These are phyloP conservation scores for Hofmannophila pseudospretella DNA, from an alignment of 2,888 invertebrate species.

Conservation along the genomic window DNA sequence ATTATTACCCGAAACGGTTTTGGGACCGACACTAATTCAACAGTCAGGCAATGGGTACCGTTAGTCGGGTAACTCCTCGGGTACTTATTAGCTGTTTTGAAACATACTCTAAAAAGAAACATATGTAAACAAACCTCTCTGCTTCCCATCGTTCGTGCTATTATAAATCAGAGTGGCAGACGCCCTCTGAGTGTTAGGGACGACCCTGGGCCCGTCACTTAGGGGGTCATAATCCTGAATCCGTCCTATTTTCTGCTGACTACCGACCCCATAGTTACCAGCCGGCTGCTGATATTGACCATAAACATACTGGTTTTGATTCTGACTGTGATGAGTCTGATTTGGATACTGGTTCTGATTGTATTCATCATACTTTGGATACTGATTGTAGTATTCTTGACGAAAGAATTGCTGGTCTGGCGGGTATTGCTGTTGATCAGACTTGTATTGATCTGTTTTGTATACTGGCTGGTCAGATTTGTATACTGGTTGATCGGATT, in stretches of 20 bases:
- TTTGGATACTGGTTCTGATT: constrained; percentile 18
- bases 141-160: constrained; percentile 55
- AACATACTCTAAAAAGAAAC: background rate
- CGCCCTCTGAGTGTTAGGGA: constrained; percentile 86
- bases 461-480: constrained; percentile 21
- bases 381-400: constrained; percentile 25
- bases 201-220: constrained; percentile 82
- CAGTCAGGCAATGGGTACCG: too few relatives aligned
- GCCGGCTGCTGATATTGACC: constrained; percentile 33
- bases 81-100: background rate
- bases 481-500: constrained; percentile 11
- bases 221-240: constrained; percentile 90
- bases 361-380: constrained; percentile 9
- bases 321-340: constrained; percentile 12
- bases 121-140: constrained; percentile 6
- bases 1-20: too few relatives aligned
- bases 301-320: constrained; percentile 32
- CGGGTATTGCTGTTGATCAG: constrained; percentile 10
- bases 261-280: constrained; percentile 33
- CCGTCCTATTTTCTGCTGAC: constrained; percentile 80
- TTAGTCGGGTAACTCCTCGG: too few relatives aligned
- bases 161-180: constrained; percentile 92
- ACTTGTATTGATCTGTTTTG: constrained; percentile 22
- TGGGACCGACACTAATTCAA: too few relatives aligned
- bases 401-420: constrained; percentile 12